Base-by-base conservation (phyloP, 2,113 vertebrate species). In the Toxostoma redivivum region DNA sequence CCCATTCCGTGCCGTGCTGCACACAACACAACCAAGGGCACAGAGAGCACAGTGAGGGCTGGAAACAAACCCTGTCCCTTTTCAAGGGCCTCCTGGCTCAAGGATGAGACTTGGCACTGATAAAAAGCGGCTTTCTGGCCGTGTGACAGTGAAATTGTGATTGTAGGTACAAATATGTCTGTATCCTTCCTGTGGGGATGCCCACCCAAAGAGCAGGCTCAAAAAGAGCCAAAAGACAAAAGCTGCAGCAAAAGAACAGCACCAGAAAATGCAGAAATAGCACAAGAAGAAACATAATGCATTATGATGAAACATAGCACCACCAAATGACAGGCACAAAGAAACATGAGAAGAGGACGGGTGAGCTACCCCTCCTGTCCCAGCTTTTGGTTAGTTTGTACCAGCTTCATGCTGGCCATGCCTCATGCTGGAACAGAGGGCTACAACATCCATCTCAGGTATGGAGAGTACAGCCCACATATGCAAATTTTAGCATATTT, bases 1-100 rank as follows among this genome's bases (percentile, higher is more conserved):
- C 93, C 99, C 99, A 99, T 86, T 99, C 97, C 6, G 98, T 98
- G 72, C 98, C 98, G 0, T 99, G 98, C 99, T 99, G 96, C 42
- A 64, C 53, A 77, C 35, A 65, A 81, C 50, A 35, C 51, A 87
- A n/a, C 5, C 79, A 11, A 60, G 18, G 33, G 40, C 66, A 95
- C 15, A 84, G 61, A 44, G 60, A 81, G 58, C 44, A 71, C 53
- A 15, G 19, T 5, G 24, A 90, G 61, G 69, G 4, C 24, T 24
- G 21, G 2, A 40, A 66, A 47, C 2, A 15, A 4, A 25, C 1
- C 64, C 21, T 31, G 31, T 16, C 15, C 58, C 48, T 19, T n/a
- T 9, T 3, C 35, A 48, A 62, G 13, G 3, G 3, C 19, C 17
- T 47, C 19, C 47, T 53, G 28, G 28, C 38, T 24, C 47, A 23